Percentiles rank a stretch among this genome's conserved stretches.
Evolutionary conservation across 1,140 invertebrate genomes (phyloP).

Genomic region (Mylabris phalerata): DNA sequence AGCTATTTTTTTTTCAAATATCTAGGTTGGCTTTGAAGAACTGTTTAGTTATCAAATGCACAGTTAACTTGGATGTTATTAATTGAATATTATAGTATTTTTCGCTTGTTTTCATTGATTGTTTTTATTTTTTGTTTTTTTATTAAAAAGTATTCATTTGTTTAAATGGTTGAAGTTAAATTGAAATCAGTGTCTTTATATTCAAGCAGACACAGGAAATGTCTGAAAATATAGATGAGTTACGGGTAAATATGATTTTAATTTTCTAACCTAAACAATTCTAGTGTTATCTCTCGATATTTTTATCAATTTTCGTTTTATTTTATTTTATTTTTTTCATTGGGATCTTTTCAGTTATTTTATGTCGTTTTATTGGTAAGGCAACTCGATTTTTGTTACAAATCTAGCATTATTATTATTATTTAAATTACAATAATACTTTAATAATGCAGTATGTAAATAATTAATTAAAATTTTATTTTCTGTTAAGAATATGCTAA

Average conservation of each 20-base stretch:
- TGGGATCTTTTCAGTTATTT: background rate
- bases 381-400: background rate
- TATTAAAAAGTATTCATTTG: slow-evolving; percentile 4
- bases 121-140: too few species aligned
- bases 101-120: too few species aligned
- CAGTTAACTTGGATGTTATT: slow-evolving; percentile 6
- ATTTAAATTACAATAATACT: background rate
- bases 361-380: background rate
- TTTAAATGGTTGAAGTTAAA: slow-evolving; percentile 17
- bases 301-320: background rate
- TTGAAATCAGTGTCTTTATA: slow-evolving; percentile 3
- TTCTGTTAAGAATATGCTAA: slow-evolving; percentile 68
- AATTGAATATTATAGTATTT: background rate
- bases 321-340: background rate
- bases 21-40: slow-evolving; percentile 5
- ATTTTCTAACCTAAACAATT: background rate
- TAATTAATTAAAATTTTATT: slow-evolving; percentile 22
- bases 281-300: too few species aligned
- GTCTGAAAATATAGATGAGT: slow-evolving; percentile 40
- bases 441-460: too few species aligned
- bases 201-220: slow-evolving; percentile 31
- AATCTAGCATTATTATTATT: background rate
- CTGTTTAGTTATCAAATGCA: background rate
- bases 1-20: background rate
- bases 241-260: slow-evolving; percentile 32